Base-by-base conservation (phyloP, 2,888 invertebrate species). In the Temnothorax ravouxi region DNA sequence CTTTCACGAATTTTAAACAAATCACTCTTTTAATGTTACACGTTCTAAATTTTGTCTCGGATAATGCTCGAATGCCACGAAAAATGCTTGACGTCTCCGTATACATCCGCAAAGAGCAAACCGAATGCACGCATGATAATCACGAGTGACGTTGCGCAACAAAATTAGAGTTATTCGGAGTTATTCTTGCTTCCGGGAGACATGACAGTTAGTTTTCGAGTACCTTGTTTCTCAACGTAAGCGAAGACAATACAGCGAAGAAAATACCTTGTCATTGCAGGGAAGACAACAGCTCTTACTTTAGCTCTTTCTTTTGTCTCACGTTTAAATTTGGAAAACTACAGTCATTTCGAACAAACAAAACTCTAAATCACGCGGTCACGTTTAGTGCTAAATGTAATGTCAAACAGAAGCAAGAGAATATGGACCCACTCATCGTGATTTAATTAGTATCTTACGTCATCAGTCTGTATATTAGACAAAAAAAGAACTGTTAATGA, bases 81-180 rank as follows among this genome's bases (percentile, higher is more conserved):
- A 41, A 9, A 52, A 34, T 54, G 9, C 3, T 64, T 11, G n/a
- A 41, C 18, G 41, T 64, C 4, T 76, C 1, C 2, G 18, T 47
- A 25, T 5, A 34, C 34, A 41, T 44, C 11, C 21, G 13, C 34
- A n/a, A 44, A 54, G 66, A 67, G 13, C n/a, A 71, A 56, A 79
- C 8, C 5, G 47, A 71, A 54, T 1, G 47, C 44, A 47, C 13
- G 59, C 38, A 71, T 47, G 25, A 80, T 47, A 44, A 50, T 80
- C 47, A 38, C 4, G 47, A 59, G 13, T 47, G 18, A 59, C 38
- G 79, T 80, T 80, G 59, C 79, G 71, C 38, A 80, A 80, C 47
- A 71, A 80, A 79, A 71, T 80, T 80, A 80, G 71, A 71, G 59
- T 34, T 71, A 61, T 80, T 25, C n/a, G 71, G 71, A 71, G 59